Evolutionary conservation across 1,140 invertebrate genomes (phyloP), one percentile per base, ranked within the genome.

Genomic region (Magallana angulata): DNA sequence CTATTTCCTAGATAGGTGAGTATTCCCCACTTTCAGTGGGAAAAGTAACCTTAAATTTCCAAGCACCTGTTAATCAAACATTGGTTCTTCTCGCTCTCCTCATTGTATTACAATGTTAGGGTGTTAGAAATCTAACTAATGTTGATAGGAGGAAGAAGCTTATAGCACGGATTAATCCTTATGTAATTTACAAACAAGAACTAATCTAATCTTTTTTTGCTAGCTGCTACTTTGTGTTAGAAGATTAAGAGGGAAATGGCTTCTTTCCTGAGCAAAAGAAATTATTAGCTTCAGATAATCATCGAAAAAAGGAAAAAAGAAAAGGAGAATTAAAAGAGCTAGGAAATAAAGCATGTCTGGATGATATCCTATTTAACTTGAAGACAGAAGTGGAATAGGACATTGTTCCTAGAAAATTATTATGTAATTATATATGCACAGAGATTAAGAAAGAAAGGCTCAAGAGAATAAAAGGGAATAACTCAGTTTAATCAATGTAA

Each of bases 181-280:
- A 76, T 76, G 68, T 76, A 76, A 76, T 76, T 76, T 76, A 30
- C 24, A 30, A 76, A 76, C 24, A 76, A 30, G 68, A 76, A 76
- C 36, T 76, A 76, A 76, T 30, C 24, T 76, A 30, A 76, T 76
- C 68, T 30, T 76, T 76, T 11, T 30, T 11, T 48, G 36, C 36
- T 48, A 48, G 36, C 68, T 36, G 9, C 68, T 76, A 12, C 64
- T 68, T 24, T 68, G n/a, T 18, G 64, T n/a, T 7, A n/a, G 62
- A 48, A 64, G 16, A 68, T 68, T 68, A 68, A 18, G 9, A 8
- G 11, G 68, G 36, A 48, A 76, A 76, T 76, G 68, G 68, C 68
- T 64, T 64, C 14, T 16, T 48, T 64, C 60, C 60, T 64, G 60
- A 18, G 60, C 18, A 64, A n/a, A 64, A n/a, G 36, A 48, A 48